Base-by-base conservation (phyloP, 2,113 vertebrate species). In the Plestiodon gilberti region DNA sequence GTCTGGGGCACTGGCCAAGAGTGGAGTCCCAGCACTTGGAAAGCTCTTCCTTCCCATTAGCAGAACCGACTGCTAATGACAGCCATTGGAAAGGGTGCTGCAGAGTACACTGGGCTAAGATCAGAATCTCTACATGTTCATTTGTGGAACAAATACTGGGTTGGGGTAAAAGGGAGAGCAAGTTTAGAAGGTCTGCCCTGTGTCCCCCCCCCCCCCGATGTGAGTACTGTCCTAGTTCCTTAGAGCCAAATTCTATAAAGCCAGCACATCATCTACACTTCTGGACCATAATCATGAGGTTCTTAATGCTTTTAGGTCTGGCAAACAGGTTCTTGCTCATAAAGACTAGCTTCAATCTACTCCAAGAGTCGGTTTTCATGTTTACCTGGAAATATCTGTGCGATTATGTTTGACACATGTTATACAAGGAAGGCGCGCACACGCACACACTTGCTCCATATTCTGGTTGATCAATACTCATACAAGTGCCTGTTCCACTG, bases 381-480 rank as follows among this genome's bases (percentile, higher is more conserved):
- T 3, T 0, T 2, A 64, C 40, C 75, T 62, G 75, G 3, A 74
- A 61, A 30, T 17, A 65, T 52, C 9, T 70, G 80, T 52, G 28
- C 33, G 20, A 77, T 6, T 73, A 59, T 4, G 0, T 30, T 73
- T 25, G 0, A 0, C 7, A 83, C 71, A 33, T 22, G 35, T 59
- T 5, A 71, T n/a, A 90, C 81, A 11, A 43, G 23, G 73, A 28
- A 64, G 83, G 78, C 82, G 35, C 52, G 1, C 0, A 35, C 4
- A 64, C 78, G n/a, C n/a, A n/a, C n/a, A n/a, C n/a, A 78, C 35
- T 0, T 65, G 62, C 86, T 15, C 88, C 40, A 4, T 77, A 77
- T 73, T 48, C 81, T 64, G 78, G 48, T 81, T 86, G 69, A 90
- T 90, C 83, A 77, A 90, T 86, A 93, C 89, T 91, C 91, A 89